Evolutionary conservation across 2,113 vertebrate genomes (phyloP), one percentile per base, ranked within the genome.

Genomic region (Bungarus multicinctus): DNA sequence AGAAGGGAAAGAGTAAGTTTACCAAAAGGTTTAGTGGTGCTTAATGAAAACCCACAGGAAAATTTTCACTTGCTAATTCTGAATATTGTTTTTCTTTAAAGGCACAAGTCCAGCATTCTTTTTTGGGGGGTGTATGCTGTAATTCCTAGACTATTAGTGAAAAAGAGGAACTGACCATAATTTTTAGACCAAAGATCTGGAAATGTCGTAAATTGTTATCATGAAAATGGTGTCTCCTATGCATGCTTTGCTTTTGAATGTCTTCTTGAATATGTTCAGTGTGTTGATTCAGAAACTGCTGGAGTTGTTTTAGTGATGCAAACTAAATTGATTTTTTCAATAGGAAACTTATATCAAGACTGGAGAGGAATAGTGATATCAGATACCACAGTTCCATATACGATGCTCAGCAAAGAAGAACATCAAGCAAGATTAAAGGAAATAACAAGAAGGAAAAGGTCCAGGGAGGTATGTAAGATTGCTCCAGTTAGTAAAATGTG

Each of bases 341-440:
- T 91, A 96, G 96, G 88, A 18, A 95, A 50, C 85, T 0, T 10
- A 45, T 53, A 96, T 50, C 64, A 45, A 9, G 95, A 96, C 2
- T 96, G 95, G 96, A 97, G 94, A 95, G 94, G 94, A 2, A 0
- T 87, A 52, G 14, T 95, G 64, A 43, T 88, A 20, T 90, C 34
- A 53, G 88, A 96, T 8, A 50, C 25, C 64, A 93, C 54, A 34
- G 11, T 57, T 90, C 92, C 92, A 22, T 93, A 93, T 16, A 87
- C 92, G 14, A 60, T 87, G 81, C 92, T 93, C 89, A 93, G 45
- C 12, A 64, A 64, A 20, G 20, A 57, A n/a, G 53, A 43, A 27
- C 90, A 52, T 5, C 22, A 93, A 91, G 39, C 0, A 0, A 93
- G 54, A 27, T 74, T 93, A 87, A 91, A 39, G 39, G 4, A 0